Conservation (phyloP, 2,888 invertebrate genomes). For the Odiellus spinosus region DNA sequence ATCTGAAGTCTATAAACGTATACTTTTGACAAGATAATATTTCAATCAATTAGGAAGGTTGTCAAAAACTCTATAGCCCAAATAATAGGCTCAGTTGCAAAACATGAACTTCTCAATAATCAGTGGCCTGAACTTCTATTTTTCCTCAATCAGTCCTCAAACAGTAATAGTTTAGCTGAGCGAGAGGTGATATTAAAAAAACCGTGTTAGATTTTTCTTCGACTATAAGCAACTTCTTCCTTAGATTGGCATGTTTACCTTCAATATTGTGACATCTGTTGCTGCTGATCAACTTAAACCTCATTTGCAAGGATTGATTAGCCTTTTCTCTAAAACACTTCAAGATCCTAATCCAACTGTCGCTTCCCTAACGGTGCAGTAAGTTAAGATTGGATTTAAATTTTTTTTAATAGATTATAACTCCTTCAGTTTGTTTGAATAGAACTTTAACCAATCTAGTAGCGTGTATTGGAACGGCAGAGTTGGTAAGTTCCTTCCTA, state of each 20-base stretch:
- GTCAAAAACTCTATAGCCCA: slow-evolving; percentile 54
- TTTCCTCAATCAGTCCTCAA: slow-evolving; percentile 42
- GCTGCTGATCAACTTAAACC: slow-evolving; percentile 50
- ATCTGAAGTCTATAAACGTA: no score
- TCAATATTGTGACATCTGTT: slow-evolving; percentile 50
- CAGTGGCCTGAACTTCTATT: slow-evolving; percentile 49
- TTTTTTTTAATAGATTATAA: not conserved
- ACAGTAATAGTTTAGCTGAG: slow-evolving; percentile 38
- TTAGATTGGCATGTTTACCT: slow-evolving; percentile 47
- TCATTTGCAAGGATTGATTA: slow-evolving; percentile 43
- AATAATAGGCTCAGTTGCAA: slow-evolving; percentile 51
- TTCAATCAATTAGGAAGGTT: slow-evolving; percentile 30
- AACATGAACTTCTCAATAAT: slow-evolving; percentile 48
- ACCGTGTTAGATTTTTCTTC: not conserved
- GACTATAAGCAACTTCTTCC: not conserved
- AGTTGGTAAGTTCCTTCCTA: slow-evolving; percentile 34
- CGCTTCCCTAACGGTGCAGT: slow-evolving; percentile 35
- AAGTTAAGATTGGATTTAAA: slow-evolving; percentile 29
- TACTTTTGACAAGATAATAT: no score
- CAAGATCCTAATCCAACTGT: slow-evolving; percentile 28
- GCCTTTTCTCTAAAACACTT: slow-evolving; percentile 37
- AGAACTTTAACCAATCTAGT: slow-evolving; percentile 48
- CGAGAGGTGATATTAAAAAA: slow-evolving; percentile 38
- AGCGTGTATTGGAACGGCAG: slow-evolving; percentile 45
- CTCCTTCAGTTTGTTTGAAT: slow-evolving; percentile 11